Evolutionary conservation across 2,113 vertebrate genomes (phyloP).

Genomic region (Bagarius yarrelli): DNA sequence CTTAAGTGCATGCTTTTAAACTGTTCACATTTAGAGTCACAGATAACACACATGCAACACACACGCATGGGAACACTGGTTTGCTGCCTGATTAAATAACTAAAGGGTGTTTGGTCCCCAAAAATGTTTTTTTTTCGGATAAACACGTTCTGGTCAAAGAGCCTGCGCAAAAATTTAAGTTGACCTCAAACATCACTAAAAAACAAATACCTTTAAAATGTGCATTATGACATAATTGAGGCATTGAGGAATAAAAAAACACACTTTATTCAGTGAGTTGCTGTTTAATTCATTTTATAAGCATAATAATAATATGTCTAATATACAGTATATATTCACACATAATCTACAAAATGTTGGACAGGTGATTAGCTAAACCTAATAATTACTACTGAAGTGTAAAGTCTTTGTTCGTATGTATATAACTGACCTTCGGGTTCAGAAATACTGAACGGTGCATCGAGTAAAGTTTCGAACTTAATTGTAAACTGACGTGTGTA

Average conservation of each 20-base stretch:
- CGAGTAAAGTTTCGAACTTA: background rate
- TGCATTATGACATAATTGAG: background rate
- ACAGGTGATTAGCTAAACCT: background rate
- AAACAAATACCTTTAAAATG: background rate
- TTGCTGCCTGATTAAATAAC: conserved; percentile 10
- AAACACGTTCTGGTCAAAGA: conserved; percentile 37
- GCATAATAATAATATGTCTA: background rate
- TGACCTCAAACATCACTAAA: too few relatives aligned
- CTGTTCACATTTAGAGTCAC: background rate
- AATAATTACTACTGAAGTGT: background rate
- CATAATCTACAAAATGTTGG: background rate
- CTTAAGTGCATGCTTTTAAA: background rate
- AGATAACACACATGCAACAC: background rate
- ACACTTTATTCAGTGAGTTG: background rate
- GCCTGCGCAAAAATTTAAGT: background rate
- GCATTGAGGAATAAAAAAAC: too few relatives aligned
- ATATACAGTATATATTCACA: too few relatives aligned
- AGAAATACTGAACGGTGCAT: too few relatives aligned
- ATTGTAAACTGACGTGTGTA: conserved; percentile 12
- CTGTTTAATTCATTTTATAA: background rate
- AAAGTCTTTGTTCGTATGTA: background rate
- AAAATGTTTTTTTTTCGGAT: conserved; percentile 31
- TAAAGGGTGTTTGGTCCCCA: background rate
- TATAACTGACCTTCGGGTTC: too few relatives aligned
- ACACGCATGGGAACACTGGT: background rate